phyloP scores from a whole-genome alignment of 1,140 invertebrate species.

The Drosophila sulfurigaster region DNA sequence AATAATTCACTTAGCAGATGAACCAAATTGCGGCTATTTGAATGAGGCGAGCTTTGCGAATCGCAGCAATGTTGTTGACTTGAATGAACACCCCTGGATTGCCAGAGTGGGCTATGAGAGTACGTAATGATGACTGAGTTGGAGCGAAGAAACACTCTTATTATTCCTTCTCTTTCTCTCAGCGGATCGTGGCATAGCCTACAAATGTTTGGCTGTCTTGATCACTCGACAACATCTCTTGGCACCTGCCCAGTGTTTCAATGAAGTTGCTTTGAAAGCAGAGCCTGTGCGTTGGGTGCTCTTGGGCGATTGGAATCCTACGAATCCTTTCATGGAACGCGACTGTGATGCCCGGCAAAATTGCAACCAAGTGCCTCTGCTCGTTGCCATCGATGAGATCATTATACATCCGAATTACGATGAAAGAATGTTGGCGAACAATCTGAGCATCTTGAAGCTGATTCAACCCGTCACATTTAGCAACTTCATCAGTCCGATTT shows the following conservation, averaged over 20 bases:
- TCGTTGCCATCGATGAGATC: conserved; percentile 33
- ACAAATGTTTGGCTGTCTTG: conserved; percentile 43
- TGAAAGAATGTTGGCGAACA: background rate
- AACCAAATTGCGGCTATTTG: conserved; percentile 18
- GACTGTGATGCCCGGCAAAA: conserved; percentile 26
- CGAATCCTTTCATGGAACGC: conserved; percentile 17
- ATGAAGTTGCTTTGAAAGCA: background rate
- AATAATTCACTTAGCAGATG: background rate
- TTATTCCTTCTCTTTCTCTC: background rate
- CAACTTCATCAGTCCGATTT: conserved; percentile 28
- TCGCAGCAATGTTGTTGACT: background rate
- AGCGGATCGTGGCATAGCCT: conserved; percentile 35
- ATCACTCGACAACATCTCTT: conserved; percentile 35
- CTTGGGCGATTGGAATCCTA: conserved; percentile 49
- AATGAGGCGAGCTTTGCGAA: conserved; percentile 11
- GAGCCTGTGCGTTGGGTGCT: conserved; percentile 6
- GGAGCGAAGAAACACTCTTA: background rate
- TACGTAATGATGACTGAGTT: conserved; percentile 13
- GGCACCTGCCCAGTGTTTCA: conserved; percentile 39
- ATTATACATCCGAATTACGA: conserved; percentile 35
- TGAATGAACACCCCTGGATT: conserved; percentile 34
- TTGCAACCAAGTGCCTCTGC: conserved; percentile 16
- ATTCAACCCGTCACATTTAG: background rate
- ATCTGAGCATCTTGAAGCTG: conserved; percentile 34
- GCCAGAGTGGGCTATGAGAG: conserved; percentile 39